Evolutionary conservation across 2,113 vertebrate species (phyloP), one percentile per base, ranked within the genome.

Genomic region (Hypanus sabinus): DNA sequence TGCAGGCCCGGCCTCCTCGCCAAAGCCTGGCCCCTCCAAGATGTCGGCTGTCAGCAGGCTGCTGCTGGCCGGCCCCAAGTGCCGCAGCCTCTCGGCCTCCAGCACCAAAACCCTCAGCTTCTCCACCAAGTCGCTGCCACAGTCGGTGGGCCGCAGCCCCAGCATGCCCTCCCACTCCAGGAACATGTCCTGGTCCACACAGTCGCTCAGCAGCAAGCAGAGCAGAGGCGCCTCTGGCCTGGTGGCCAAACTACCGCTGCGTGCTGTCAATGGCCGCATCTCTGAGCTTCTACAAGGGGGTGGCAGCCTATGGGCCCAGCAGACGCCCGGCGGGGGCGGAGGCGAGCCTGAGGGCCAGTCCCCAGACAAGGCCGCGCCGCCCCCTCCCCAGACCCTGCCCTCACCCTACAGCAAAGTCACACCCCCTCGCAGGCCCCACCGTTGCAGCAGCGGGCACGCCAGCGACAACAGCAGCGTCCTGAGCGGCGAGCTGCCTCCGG

Each of bases 321-420:
- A 96, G 1, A 95, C 95, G 7, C 60, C 71, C 5, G 5, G 16
- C 0, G 96, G 95, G 16, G 95, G 96, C 1, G 95, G 95, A 95
- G 91, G 94, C 0, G 95, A 95, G 94, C n/a, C 96, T 0, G 98
- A 97, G 0, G 97, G 97, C 20, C 96, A 95, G 0, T 95, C 94
- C 0, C 94, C 94, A 4, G 60, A 93, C 33, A 95, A 0, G 96
- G 95, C 9, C 98, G 98, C 95, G 97, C 95, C 94, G 4, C 95
- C 97, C 0, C 94, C 95, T n/a, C 96, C 97, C n/a, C 97, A 97
- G 94, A 96, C 97, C 11, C 96, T 99, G 80, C 99, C 99, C 0
- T 99, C 99, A 0, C 99, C 99, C 36, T 99, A 99, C 96, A 99
- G 99, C 97, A 99, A 99, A 96, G 97, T 99, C 94, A 99, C 99